Evolutionary conservation across 2,888 invertebrate species (phyloP).

Genomic region (Meteorus cinctellus): DNA sequence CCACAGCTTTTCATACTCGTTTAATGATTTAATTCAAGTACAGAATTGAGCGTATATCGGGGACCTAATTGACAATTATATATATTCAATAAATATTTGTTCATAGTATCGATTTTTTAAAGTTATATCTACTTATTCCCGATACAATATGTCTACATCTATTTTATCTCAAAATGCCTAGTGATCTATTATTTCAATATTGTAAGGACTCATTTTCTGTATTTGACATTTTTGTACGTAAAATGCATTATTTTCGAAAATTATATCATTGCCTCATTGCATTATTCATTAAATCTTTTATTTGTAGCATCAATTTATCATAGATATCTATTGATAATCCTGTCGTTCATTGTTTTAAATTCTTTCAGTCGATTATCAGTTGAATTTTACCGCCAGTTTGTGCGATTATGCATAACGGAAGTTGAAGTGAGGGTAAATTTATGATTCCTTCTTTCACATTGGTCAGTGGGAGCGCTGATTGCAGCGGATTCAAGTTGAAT

Average conservation of each 20-base stretch:
- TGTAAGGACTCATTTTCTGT: slow-evolving; percentile 26
- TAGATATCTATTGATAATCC: not conserved
- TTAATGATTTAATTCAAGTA: slow-evolving; percentile 14
- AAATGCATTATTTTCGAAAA: slow-evolving; percentile 38
- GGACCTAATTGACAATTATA: slow-evolving; percentile 50
- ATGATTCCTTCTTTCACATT: too few species aligned
- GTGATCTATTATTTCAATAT: slow-evolving; percentile 13
- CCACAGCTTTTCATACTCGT: slow-evolving; percentile 6
- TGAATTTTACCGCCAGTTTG: not conserved
- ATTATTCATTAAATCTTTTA: not conserved
- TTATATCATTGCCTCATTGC: not conserved
- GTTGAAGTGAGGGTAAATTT: not conserved
- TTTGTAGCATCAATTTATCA: not conserved
- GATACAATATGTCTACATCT: slow-evolving; percentile 21
- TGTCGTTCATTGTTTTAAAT: not conserved
- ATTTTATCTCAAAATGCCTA: slow-evolving; percentile 16
- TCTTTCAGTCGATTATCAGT: not conserved
- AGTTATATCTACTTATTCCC: slow-evolving; percentile 27
- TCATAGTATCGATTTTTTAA: slow-evolving; percentile 49
- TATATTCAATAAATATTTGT: slow-evolving; percentile 57
- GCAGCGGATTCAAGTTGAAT: too few species aligned
- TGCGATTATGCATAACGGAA: not conserved
- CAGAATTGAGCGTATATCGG: slow-evolving; percentile 49
- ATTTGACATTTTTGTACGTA: slow-evolving; percentile 38
- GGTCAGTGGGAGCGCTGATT: too few species aligned